Evolutionary conservation across 2,113 vertebrate species (phyloP).

Genomic region (Columbina picui): DNA sequence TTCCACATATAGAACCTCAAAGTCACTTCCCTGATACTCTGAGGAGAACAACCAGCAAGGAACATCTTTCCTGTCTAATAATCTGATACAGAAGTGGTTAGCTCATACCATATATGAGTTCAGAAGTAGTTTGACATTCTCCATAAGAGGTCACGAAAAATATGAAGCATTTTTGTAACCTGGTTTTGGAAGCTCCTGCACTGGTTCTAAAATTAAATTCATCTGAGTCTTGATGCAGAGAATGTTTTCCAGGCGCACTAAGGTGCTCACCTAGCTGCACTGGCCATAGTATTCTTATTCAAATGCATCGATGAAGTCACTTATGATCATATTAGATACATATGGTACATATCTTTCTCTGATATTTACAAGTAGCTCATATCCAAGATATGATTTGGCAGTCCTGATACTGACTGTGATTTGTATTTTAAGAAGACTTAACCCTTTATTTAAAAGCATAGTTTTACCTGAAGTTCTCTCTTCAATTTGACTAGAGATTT

Average conservation of each 20-base stretch:
- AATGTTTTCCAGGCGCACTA: neutral
- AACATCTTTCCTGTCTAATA: neutral
- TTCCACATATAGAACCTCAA: neutral
- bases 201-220: neutral
- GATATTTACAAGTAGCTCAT: neutral
- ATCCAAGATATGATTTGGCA: neutral
- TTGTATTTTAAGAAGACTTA: accelerated
- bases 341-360: neutral
- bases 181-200: neutral
- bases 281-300: neutral
- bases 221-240: neutral
- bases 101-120: neutral
- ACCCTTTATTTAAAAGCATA: neutral
- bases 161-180: neutral
- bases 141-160: neutral
- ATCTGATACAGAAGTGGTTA: neutral
- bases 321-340: neutral
- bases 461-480: neutral
- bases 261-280: neutral
- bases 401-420: neutral
- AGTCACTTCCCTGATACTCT: neutral
- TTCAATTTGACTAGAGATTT: neutral
- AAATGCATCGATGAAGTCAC: neutral
- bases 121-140: neutral
- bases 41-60: neutral